Percentiles rank a stretch among this genome's conserved stretches.
Evolutionary conservation across 1,140 invertebrate genomes (phyloP).

Genomic region (Drosophila rhopaloa): DNA sequence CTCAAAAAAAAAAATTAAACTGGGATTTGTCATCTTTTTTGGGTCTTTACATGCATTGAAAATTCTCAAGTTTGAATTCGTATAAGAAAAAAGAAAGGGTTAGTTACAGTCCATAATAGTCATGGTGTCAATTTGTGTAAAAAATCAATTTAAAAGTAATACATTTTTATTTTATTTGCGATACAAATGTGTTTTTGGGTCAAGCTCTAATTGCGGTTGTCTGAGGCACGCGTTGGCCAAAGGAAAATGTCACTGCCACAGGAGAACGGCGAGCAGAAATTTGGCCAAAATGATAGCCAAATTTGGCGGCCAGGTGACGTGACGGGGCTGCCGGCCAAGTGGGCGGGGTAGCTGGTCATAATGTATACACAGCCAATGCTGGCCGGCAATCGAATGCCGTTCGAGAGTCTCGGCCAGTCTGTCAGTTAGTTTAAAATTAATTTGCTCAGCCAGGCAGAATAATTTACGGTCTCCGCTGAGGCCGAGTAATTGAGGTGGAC

Average conservation of each 20-base stretch:
- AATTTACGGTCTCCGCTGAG: constrained; percentile 55
- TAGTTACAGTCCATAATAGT: no score
- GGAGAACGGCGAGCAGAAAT: constrained; percentile 50
- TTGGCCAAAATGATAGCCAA: constrained; percentile 66
- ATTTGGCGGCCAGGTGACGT: constrained; percentile 60
- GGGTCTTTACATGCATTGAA: no score
- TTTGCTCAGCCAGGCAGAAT: constrained; percentile 71
- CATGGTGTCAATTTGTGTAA: no score
- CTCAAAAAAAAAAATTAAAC: no score
- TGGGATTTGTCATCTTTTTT: no score
- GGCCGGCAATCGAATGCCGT: constrained; percentile 29
- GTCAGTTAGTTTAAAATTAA: constrained; percentile 75
- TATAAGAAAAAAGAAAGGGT: no score
- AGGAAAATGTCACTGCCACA: constrained; percentile 66
- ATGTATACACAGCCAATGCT: constrained; percentile 36
- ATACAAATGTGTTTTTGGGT: background rate
- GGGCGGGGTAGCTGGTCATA: constrained; percentile 40
- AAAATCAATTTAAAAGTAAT: constrained; percentile 22
- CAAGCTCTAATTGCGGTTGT: constrained; percentile 57
- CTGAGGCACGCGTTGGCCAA: constrained; percentile 53
- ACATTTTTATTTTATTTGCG: background rate
- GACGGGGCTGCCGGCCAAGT: constrained; percentile 44
- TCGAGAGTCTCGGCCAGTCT: constrained; percentile 27
- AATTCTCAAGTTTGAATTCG: no score
- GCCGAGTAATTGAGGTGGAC: constrained; percentile 35